phyloP scores from a whole-genome alignment of 2,113 vertebrate species.

The Raja brachyura region DNA sequence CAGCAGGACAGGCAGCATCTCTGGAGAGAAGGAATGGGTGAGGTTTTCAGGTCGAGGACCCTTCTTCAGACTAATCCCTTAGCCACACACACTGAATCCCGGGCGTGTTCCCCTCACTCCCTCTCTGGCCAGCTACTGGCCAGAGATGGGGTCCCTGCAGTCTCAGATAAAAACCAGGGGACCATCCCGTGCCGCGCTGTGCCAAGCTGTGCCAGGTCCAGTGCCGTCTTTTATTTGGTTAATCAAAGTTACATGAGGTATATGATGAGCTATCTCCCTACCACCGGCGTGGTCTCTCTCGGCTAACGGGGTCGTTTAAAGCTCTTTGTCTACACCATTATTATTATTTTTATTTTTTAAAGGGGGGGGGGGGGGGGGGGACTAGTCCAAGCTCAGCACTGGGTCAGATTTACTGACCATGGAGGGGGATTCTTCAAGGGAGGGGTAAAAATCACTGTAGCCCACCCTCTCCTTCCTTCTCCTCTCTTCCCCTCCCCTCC shows the following conservation, averaged over 20 bases:
- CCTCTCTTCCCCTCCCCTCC: not conserved
- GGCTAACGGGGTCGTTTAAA: constrained; percentile 62
- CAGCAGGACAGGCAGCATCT: no score
- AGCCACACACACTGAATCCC: no score
- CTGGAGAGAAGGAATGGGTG: no score
- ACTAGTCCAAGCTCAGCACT: not conserved
- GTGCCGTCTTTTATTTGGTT: constrained; percentile 76
- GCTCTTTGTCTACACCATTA: constrained; percentile 54
- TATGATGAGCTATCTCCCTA: constrained; percentile 81
- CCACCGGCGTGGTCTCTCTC: constrained; percentile 53
- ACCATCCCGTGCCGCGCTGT: constrained; percentile 39
- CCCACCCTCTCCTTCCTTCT: not conserved
- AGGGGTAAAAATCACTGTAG: constrained; percentile 32
- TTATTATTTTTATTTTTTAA: no score
- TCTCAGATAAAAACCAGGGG: constrained; percentile 37
- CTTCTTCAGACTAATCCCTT: no score
- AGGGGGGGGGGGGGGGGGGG: not conserved
- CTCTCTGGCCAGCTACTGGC: constrained; percentile 39
- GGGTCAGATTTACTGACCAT: not conserved
- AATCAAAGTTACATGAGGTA: constrained; percentile 85
- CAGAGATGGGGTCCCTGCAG: no score
- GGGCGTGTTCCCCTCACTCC: no score
- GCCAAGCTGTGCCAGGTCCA: constrained; percentile 48
- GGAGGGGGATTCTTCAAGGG: no score
- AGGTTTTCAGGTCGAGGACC: no score